phyloP scores from a whole-genome alignment of 2,113 vertebrate species.

The Hyla sarda region DNA sequence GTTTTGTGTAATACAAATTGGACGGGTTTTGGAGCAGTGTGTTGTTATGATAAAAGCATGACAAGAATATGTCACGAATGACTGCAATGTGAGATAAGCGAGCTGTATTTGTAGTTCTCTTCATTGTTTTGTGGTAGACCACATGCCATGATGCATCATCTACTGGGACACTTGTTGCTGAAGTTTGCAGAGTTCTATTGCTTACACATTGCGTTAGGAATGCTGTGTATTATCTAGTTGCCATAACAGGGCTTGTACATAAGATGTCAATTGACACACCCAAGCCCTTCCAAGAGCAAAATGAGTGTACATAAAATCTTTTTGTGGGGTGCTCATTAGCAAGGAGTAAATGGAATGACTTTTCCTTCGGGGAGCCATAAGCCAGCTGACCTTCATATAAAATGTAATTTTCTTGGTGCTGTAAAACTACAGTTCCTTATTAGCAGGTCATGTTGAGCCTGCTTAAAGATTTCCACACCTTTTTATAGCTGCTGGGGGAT shows the following conservation, averaged over 20 bases:
- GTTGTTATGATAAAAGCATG: constrained; percentile 8
- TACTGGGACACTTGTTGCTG: constrained; percentile 35
- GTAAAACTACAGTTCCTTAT: constrained; percentile 48
- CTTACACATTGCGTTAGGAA: constrained; percentile 55
- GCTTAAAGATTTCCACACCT: constrained; percentile 55
- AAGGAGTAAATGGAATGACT: constrained; percentile 45
- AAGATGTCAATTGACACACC: constrained; percentile 52
- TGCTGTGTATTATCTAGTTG: constrained; percentile 56
- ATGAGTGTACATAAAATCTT: constrained; percentile 22
- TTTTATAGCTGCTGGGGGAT: constrained; percentile 57
- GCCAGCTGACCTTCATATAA: constrained; percentile 53
- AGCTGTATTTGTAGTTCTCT: background rate
- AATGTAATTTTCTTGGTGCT: constrained; percentile 52
- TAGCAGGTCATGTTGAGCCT: constrained; percentile 48
- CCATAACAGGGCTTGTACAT: constrained; percentile 51
- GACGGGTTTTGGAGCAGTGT: background rate
- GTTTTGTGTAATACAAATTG: background rate
- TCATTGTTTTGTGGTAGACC: constrained; percentile 35
- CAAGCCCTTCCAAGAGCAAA: constrained; percentile 30
- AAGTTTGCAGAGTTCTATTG: constrained; percentile 18
- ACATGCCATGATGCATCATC: constrained; percentile 49
- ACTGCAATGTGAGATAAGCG: constrained; percentile 22
- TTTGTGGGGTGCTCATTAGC: constrained; percentile 57
- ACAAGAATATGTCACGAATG: constrained; percentile 28
- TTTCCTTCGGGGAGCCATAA: constrained; percentile 34